Evolutionary conservation across 53 echinoderm and acorn worm species (phyloP).

Genomic region (Echinarachnius parma): DNA sequence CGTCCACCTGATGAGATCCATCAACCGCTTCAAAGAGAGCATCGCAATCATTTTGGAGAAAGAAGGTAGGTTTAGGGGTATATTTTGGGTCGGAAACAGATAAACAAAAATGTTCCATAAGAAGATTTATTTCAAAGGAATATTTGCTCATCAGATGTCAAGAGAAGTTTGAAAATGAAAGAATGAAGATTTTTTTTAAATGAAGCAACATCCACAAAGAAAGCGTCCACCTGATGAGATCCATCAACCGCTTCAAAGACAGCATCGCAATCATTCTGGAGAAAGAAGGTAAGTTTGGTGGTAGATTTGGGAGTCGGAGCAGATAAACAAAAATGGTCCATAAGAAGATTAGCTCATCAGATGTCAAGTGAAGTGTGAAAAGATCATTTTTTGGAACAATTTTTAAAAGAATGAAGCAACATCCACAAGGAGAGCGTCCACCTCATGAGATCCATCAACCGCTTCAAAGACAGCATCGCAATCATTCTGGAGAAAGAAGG

Average conservation of each 20-base stretch:
- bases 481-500: conserved; percentile 91
- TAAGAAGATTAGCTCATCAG: too few relatives aligned
- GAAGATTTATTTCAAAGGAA: too few relatives aligned
- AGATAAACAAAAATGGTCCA: too few relatives aligned
- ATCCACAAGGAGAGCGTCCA: conserved; percentile 83
- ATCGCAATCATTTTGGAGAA: conserved; percentile 79
- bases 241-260: conserved; percentile 93
- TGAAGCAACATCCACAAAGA: conserved; percentile 82
- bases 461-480: conserved; percentile 86
- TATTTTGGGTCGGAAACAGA: too few relatives aligned
- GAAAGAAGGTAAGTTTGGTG: conserved; percentile 78
- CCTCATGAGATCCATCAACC: conserved; percentile 81
- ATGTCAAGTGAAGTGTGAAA: too few relatives aligned
- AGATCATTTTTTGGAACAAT: too few relatives aligned
- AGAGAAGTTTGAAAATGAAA: too few relatives aligned
- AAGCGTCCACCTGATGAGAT: conserved; percentile 70
- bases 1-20: conserved; percentile 69
- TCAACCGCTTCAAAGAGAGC: conserved; percentile 93
- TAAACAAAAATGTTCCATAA: too few relatives aligned
- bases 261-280: conserved; percentile 77
- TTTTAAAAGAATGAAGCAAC: too few relatives aligned
- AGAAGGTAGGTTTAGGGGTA: conserved; percentile 74
- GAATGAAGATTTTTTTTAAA: too few relatives aligned
- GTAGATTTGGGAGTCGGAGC: too few relatives aligned
- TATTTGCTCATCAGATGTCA: too few relatives aligned